A percentile compares a stretch with the other conserved stretches of the same genome.
These are phyloP conservation scores for Epicampocera succincta DNA, from an alignment of 2,888 invertebrate genomes.

Conservation along the genomic window DNA sequence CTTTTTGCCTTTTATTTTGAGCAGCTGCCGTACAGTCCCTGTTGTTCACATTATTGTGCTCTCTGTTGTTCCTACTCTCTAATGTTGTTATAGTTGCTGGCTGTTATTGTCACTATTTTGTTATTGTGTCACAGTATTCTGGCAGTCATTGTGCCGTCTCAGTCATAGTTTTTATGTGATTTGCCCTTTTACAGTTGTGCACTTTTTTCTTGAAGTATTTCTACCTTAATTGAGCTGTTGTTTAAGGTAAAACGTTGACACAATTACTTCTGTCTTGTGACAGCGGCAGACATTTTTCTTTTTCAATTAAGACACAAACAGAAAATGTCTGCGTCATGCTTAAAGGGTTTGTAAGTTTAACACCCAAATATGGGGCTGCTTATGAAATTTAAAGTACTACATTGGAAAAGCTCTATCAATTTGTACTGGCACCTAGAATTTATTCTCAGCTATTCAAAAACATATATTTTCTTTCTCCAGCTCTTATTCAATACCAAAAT, in stretches of 20 bases:
- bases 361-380: too few species aligned
- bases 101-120: conserved; percentile 1
- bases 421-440: too few species aligned
- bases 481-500: too few species aligned
- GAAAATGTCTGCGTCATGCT: too few species aligned
- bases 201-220: background rate
- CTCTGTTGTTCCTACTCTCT: conserved; percentile 7
- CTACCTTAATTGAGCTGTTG: conserved; percentile 55
- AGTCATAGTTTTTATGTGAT: background rate
- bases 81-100: conserved; percentile 25
- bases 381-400: too few species aligned
- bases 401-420: too few species aligned
- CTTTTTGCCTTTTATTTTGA: conserved; percentile 15
- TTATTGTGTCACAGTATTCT: conserved; percentile 34
- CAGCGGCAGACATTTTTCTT: background rate
- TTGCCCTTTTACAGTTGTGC: background rate
- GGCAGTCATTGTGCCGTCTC: conserved; percentile 38
- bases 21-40: background rate
- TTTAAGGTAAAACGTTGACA: conserved; percentile 40
- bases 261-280: conserved; percentile 7
- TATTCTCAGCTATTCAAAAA: too few species aligned
- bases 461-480: too few species aligned
- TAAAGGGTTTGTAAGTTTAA: too few species aligned
- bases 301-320: too few species aligned
- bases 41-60: background rate